A percentile compares a stretch with the other conserved stretches of the same genome.
phyloP scores from a whole-genome alignment of 2,113 vertebrate species.

The Pluvianellus socialis region DNA sequence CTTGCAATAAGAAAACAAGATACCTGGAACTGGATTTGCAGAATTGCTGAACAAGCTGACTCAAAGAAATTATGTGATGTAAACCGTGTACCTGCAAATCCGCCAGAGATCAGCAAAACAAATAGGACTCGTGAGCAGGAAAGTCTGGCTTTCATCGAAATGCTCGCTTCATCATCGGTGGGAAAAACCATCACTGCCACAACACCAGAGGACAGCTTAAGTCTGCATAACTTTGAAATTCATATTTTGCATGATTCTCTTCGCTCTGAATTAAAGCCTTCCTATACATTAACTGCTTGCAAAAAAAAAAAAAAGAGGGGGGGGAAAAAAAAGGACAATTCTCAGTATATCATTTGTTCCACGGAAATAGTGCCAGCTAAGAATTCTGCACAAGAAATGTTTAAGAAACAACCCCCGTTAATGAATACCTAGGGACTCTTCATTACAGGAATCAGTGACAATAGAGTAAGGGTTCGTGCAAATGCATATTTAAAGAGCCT shows the following conservation, averaged over 20 bases:
- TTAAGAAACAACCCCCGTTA: background rate
- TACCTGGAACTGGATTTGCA: background rate
- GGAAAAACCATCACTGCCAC: background rate
- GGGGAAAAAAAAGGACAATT: background rate
- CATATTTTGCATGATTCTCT: background rate
- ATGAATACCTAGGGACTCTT: slow-evolving; percentile 2
- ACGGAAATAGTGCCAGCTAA: rapidly evolving
- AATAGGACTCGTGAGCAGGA: background rate
- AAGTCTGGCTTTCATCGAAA: background rate
- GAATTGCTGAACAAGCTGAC: background rate
- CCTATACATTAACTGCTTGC: background rate
- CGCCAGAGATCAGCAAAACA: background rate
- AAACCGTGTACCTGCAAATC: background rate
- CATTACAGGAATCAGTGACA: background rate
- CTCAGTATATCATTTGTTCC: background rate
- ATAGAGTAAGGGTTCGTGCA: background rate
- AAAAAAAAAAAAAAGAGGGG: background rate
- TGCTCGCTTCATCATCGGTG: background rate
- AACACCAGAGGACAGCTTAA: background rate
- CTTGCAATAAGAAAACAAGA: background rate
- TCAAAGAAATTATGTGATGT: background rate
- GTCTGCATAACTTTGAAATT: rapidly evolving
- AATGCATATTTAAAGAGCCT: background rate
- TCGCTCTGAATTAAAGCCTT: background rate
- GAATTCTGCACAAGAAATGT: background rate